Conservation (phyloP, 2,888 invertebrate genomes). For the Colletes collaris region DNA sequence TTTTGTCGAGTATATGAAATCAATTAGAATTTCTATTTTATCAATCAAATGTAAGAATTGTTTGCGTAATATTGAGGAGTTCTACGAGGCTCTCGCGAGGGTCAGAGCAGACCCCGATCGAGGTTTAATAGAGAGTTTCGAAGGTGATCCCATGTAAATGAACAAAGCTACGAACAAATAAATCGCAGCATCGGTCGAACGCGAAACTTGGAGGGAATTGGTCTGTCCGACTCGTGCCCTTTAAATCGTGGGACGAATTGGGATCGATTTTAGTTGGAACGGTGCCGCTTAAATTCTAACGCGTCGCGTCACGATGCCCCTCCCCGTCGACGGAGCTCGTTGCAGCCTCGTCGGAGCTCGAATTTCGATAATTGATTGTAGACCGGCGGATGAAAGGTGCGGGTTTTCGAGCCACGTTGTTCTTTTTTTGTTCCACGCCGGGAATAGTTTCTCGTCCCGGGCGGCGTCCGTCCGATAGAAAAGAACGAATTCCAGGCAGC, state of each 20-base stretch:
- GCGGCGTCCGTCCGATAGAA: slow-evolving; percentile 7
- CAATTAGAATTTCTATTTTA: too few relatives aligned
- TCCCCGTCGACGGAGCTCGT: background rate
- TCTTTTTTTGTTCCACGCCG: background rate
- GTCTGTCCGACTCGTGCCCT: too few relatives aligned
- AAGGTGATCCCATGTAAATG: too few relatives aligned
- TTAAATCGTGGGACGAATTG: slow-evolving; percentile 2
- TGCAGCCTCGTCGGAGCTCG: slow-evolving; percentile 1
- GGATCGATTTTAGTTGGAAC: slow-evolving; percentile 27
- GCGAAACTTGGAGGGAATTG: too few relatives aligned
- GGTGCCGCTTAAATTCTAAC: slow-evolving; percentile 10
- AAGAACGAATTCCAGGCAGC: background rate
- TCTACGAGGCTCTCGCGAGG: too few relatives aligned
- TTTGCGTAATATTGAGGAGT: too few relatives aligned
- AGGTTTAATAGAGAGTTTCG: too few relatives aligned
- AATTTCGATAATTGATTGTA: slow-evolving; percentile 45
- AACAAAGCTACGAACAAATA: too few relatives aligned
- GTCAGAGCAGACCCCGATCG: too few relatives aligned
- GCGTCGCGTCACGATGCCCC: background rate
- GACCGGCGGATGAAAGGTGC: slow-evolving; percentile 8
- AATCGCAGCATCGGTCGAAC: background rate
- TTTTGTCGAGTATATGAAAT: too few relatives aligned
- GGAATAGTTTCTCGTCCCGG: background rate
- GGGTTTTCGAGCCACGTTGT: slow-evolving; percentile 23
- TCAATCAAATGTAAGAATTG: too few relatives aligned